Conservation (phyloP, 2,797 vertebrate species). For the Ctenosaura bakeri region DNA sequence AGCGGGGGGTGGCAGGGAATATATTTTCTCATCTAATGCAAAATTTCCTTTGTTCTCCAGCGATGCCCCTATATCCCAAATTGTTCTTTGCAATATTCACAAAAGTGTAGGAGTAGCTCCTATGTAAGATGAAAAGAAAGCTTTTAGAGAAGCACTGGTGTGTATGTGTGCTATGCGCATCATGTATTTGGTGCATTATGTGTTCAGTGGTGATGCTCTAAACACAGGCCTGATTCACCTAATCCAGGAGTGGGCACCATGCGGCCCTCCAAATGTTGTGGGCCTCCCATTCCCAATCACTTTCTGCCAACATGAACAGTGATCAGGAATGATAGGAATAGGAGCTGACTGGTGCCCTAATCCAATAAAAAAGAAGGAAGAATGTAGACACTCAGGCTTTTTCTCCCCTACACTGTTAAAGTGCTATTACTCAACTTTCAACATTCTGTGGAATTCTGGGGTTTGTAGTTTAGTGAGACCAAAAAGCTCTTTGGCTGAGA, state of each 20-base stretch:
- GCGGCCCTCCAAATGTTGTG: too few relatives aligned
- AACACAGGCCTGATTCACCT: neutral
- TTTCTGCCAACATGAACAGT: neutral
- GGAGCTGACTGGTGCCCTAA: neutral
- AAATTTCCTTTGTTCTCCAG: neutral
- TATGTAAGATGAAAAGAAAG: neutral
- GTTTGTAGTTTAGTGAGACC: too few relatives aligned
- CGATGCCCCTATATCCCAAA: neutral
- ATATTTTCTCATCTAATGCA: rapidly evolving
- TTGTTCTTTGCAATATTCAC: neutral
- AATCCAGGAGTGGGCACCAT: too few relatives aligned
- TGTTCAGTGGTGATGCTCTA: too few relatives aligned
- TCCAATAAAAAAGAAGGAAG: too few relatives aligned
- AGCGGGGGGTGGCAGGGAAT: neutral
- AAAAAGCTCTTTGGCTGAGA: too few relatives aligned
- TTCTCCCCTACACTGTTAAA: too few relatives aligned
- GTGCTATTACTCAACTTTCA: too few relatives aligned
- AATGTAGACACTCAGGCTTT: neutral
- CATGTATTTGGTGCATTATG: too few relatives aligned
- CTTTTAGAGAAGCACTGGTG: neutral
- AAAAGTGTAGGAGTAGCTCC: neutral
- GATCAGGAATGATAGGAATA: neutral
- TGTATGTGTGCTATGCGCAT: neutral
- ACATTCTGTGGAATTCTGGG: too few relatives aligned
- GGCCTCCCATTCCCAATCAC: neutral